These are phyloP conservation scores for Vireo altiloquus DNA, from an alignment of 2,113 vertebrate genomes.

Conservation along the genomic window DNA sequence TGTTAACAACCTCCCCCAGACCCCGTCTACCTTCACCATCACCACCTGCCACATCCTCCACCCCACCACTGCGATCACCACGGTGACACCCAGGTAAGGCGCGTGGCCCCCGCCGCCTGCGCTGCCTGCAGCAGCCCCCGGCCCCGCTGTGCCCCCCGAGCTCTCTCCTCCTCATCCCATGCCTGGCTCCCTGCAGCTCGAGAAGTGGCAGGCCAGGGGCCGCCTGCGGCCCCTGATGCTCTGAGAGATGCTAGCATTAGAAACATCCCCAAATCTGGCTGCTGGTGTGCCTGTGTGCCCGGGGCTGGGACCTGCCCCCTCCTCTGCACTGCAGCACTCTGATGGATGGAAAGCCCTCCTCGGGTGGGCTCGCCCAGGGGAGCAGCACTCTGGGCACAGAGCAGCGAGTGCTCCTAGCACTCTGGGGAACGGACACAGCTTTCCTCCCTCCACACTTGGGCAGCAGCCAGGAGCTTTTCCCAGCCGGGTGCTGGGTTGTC, in stretches of 20 bases:
- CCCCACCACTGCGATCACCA: constrained; percentile 73
- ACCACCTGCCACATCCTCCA: constrained; percentile 81
- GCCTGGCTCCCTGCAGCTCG: not conserved
- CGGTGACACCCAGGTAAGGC: constrained; percentile 79
- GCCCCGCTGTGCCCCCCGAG: not conserved
- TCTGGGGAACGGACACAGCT: fast-evolving
- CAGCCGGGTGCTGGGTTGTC: not conserved
- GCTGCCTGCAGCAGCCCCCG: not conserved
- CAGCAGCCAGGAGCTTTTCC: not conserved
- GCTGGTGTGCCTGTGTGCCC: no score
- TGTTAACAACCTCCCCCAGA: constrained; percentile 77
- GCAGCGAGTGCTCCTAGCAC: fast-evolving
- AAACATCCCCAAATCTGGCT: not conserved
- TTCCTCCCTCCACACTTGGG: not conserved
- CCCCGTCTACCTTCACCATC: constrained; percentile 80
- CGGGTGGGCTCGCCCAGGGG: not conserved
- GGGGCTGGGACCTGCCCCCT: not conserved
- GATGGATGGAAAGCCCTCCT: not conserved
- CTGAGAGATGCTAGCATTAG: constrained; percentile 26
- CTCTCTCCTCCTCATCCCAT: not conserved
- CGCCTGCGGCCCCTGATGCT: constrained; percentile 19
- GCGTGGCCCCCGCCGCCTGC: not conserved
- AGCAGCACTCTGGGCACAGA: not conserved
- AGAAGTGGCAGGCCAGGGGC: constrained; percentile 36
- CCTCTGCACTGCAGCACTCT: not conserved